A percentile compares a stretch with the other conserved stretches of the same genome.
Evolutionary conservation across 2,888 invertebrate species (phyloP).

Genomic region (Tolmerus cingulatus): DNA sequence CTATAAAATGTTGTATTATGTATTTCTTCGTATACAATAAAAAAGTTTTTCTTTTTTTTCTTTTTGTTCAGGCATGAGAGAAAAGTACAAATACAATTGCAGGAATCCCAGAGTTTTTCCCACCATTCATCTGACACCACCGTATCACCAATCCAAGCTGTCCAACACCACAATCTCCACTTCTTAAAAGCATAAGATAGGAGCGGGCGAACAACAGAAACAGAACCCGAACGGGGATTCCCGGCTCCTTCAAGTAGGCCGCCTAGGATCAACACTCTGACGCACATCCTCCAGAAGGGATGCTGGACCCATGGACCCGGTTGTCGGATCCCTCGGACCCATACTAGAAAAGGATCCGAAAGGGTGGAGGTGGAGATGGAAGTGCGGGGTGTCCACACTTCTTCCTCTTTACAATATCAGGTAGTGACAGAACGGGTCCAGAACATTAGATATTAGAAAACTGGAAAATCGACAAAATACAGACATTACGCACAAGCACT

Average conservation of each 20-base stretch:
- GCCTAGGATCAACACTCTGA: slow-evolving; percentile 27
- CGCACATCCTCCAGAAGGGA: slow-evolving; percentile 3
- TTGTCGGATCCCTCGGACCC: not conserved
- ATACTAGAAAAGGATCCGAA: not conserved
- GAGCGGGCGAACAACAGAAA: slow-evolving; percentile 38
- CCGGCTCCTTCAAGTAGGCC: slow-evolving; percentile 19
- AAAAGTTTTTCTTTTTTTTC: not conserved
- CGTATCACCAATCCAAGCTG: slow-evolving; percentile 39
- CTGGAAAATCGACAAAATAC: slow-evolving; percentile 43
- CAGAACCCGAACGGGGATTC: slow-evolving; percentile 14
- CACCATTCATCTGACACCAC: slow-evolving; percentile 37
- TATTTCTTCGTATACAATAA: slow-evolving; percentile 37
- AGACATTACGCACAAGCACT: slow-evolving; percentile 41
- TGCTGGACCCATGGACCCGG: slow-evolving; percentile 7
- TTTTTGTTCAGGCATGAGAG: slow-evolving; percentile 18
- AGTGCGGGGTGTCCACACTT: slow-evolving; percentile 31
- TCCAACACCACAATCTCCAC: slow-evolving; percentile 40
- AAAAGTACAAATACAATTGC: slow-evolving; percentile 39
- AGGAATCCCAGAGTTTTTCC: not conserved
- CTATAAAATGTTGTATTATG: slow-evolving; percentile 35
- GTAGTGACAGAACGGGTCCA: slow-evolving; percentile 44
- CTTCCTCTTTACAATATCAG: slow-evolving; percentile 40
- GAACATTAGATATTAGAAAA: slow-evolving; percentile 45
- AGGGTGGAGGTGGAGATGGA: slow-evolving; percentile 16
- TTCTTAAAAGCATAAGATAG: slow-evolving; percentile 35